Evolutionary conservation across 2,113 vertebrate genomes (phyloP).

Genomic region (Melanostigma gelatinosum): DNA sequence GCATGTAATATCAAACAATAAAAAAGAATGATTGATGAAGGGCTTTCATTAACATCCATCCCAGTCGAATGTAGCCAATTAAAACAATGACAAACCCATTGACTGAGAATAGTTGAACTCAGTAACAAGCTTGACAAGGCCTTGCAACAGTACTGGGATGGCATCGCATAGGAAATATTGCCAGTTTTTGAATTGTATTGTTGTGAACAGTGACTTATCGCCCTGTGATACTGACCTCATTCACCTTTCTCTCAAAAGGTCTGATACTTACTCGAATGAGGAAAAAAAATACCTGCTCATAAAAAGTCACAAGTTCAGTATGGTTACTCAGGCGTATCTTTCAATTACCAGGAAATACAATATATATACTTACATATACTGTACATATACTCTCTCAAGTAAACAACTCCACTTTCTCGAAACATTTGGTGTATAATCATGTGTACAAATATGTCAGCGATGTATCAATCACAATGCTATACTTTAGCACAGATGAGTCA

Average conservation of each 20-base stretch:
- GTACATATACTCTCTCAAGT: neutral
- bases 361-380: neutral
- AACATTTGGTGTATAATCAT: neutral
- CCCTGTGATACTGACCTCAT: neutral
- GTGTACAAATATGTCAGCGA: neutral
- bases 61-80: conserved; percentile 48
- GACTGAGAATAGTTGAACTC: conserved; percentile 34
- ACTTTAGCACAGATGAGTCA: neutral
- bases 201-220: neutral
- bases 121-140: conserved; percentile 13
- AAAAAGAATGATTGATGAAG: conserved; percentile 23
- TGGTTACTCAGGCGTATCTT: neutral
- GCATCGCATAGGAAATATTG: conserved; percentile 29
- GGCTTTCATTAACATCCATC: conserved; percentile 31
- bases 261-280: neutral
- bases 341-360: neutral
- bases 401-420: neutral
- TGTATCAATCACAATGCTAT: neutral
- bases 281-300: neutral
- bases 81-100: conserved; percentile 51
- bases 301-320: too few relatives aligned
- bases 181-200: neutral
- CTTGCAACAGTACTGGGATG: conserved; percentile 6
- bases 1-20: conserved; percentile 22
- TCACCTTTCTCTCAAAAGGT: neutral